A percentile compares a stretch with the other conserved stretches of the same genome.
These are phyloP conservation scores for Lophura nycthemera DNA, from an alignment of 2,113 vertebrate species.

Conservation along the genomic window DNA sequence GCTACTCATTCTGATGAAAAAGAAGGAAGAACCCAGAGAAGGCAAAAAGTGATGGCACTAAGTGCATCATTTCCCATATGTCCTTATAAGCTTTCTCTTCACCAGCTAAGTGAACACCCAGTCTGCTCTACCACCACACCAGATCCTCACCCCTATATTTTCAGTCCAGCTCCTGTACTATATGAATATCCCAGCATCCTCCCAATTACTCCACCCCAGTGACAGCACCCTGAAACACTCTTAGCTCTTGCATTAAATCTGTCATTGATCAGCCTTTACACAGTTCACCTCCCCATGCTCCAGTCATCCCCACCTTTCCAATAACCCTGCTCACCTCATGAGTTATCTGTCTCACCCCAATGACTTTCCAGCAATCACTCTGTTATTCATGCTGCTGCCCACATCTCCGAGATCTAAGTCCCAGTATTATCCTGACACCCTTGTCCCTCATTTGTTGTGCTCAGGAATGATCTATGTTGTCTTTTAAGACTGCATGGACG, in stretches of 20 bases:
- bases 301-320: background rate
- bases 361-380: background rate
- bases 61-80: background rate
- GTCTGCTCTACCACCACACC: background rate
- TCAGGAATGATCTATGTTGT: background rate
- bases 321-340: background rate
- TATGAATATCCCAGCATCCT: background rate
- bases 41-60: background rate
- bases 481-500: background rate
- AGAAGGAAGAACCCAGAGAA: background rate
- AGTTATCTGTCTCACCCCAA: background rate
- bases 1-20: background rate
- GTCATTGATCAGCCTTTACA: background rate
- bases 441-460: background rate
- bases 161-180: background rate
- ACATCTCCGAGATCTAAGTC: background rate
- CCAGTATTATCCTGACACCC: background rate
- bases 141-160: background rate
- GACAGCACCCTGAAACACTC: background rate
- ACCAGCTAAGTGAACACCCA: background rate
- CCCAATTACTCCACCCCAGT: background rate
- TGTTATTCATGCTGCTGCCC: background rate
- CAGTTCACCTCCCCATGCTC: background rate
- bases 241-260: background rate
- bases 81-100: background rate